A percentile compares a stretch with the other conserved stretches of the same genome.
Evolutionary conservation across 2,113 vertebrate genomes (phyloP).

Genomic region (Ramphastos sulfuratus): DNA sequence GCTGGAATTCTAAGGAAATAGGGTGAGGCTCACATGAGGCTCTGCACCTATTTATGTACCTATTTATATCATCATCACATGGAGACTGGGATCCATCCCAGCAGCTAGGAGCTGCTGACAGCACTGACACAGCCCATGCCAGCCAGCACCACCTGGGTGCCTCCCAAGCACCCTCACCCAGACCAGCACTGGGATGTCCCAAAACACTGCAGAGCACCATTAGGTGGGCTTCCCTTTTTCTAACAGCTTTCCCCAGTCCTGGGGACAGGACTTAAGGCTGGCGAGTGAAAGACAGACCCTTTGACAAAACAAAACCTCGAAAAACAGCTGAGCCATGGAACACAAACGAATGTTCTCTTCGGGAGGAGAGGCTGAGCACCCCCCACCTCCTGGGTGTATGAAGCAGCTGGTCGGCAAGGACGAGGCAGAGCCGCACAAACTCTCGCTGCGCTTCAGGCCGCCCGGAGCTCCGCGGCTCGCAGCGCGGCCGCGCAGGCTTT

Average conservation of each 20-base stretch:
- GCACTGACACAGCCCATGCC: too few relatives aligned
- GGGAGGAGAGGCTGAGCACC: neutral
- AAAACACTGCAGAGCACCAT: too few relatives aligned
- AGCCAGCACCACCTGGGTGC: too few relatives aligned
- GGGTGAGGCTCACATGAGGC: neutral
- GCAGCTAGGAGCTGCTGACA: too few relatives aligned
- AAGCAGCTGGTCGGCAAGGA: neutral
- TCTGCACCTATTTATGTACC: neutral
- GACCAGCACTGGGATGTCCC: too few relatives aligned
- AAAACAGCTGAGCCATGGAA: neutral
- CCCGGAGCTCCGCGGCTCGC: neutral
- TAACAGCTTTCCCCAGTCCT: neutral
- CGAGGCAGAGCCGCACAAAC: neutral
- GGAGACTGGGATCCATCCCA: too few relatives aligned
- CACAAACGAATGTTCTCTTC: neutral
- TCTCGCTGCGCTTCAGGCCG: neutral
- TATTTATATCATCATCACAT: neutral
- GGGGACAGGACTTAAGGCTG: neutral
- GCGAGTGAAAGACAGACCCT: too few relatives aligned
- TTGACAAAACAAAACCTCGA: neutral
- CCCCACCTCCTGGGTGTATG: rapidly evolving
- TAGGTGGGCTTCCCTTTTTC: neutral
- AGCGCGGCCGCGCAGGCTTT: neutral
- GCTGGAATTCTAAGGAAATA: neutral
- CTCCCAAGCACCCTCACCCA: too few relatives aligned